These are phyloP conservation scores for Caenorhabditis sp. DNA, from an alignment of 2,888 invertebrate species.

Conservation along the genomic window DNA sequence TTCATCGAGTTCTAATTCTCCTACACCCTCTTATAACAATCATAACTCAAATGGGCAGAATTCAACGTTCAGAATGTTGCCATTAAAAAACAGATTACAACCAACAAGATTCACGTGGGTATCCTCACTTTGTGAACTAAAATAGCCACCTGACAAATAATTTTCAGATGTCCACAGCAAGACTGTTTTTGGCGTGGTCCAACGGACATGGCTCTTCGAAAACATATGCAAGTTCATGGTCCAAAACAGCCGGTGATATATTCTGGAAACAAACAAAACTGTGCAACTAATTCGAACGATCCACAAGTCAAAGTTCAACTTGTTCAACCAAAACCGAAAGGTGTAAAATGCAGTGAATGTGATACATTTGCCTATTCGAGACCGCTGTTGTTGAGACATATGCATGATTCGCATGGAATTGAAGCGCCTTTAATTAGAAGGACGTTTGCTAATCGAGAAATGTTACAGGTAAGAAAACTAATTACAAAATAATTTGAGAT, in stretches of 20 bases:
- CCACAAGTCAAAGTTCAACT: constrained; percentile 29
- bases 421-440: constrained; percentile 50
- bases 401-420: constrained; percentile 50
- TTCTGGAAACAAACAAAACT: background rate
- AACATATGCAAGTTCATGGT: constrained; percentile 36
- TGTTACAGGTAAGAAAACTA: constrained; percentile 28
- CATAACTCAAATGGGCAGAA: background rate
- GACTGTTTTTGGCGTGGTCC: constrained; percentile 51
- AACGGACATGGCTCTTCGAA: constrained; percentile 37
- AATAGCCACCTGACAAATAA: no score
- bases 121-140: background rate
- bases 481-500: background rate
- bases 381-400: constrained; percentile 49
- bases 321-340: constrained; percentile 42
- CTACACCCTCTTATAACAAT: background rate
- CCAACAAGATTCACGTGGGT: constrained; percentile 24
- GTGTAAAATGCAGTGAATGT: constrained; percentile 53
- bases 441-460: constrained; percentile 47
- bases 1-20: background rate
- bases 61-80: constrained; percentile 16
- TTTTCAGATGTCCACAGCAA: constrained; percentile 43
- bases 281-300: background rate
- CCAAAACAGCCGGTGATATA: constrained; percentile 26
- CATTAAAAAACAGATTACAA: constrained; percentile 25
- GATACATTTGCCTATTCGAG: constrained; percentile 52